These are phyloP conservation scores for Cydia amplana DNA, from an alignment of 1,140 invertebrate genomes.

Conservation along the genomic window DNA sequence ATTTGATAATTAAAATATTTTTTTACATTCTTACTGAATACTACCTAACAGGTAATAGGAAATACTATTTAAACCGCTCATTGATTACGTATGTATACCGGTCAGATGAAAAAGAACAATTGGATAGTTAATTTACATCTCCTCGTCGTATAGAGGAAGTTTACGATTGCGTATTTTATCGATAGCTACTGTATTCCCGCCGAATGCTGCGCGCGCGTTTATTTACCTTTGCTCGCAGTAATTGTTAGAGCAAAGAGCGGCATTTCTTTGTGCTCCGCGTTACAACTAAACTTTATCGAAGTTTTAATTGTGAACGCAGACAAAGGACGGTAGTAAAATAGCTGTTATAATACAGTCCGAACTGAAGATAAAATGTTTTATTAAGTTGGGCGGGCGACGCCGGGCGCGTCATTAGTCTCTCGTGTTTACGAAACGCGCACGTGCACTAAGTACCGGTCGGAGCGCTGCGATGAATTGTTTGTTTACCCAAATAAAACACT, in stretches of 20 bases:
- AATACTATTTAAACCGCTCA: not conserved
- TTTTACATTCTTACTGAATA: too few relatives aligned
- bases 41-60: too few relatives aligned
- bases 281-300: conserved; percentile 71
- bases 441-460: conserved; percentile 69
- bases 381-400: conserved; percentile 63
- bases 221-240: conserved; percentile 63
- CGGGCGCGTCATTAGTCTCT: conserved; percentile 49
- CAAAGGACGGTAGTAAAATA: conserved; percentile 64
- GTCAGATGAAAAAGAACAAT: conserved; percentile 73
- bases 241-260: conserved; percentile 65
- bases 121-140: conserved; percentile 71
- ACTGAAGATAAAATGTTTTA: conserved; percentile 74
- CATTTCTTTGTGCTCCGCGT: conserved; percentile 64
- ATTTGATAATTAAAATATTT: too few relatives aligned
- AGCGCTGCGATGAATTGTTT: conserved; percentile 74
- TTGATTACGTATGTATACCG: conserved; percentile 39
- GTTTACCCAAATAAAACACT: conserved; percentile 79
- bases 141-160: conserved; percentile 68
- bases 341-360: conserved; percentile 52
- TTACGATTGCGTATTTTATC: conserved; percentile 73
- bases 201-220: conserved; percentile 52
- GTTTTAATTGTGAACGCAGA: conserved; percentile 75
- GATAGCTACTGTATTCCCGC: conserved; percentile 60
- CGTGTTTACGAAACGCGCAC: conserved; percentile 66